Evolutionary conservation across 2,797 vertebrate species (phyloP).

Genomic region (Hippopotamyrus pictus): DNA sequence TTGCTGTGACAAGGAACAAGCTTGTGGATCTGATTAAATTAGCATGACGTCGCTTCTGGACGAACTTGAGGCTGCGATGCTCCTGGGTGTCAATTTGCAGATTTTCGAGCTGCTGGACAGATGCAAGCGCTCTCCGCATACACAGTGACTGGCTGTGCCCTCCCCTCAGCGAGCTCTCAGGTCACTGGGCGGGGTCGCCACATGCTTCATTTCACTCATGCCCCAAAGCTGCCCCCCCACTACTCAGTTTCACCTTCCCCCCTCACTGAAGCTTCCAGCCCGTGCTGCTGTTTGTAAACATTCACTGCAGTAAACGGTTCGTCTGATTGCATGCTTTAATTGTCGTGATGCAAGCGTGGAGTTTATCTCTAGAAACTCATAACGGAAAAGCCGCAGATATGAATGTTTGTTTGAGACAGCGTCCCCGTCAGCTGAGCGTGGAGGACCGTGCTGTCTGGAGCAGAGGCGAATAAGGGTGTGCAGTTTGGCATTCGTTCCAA

Average conservation of each 20-base stretch:
- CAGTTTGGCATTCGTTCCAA: not conserved
- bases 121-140: not conserved
- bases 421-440: not conserved
- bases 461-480: not conserved
- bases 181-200: not conserved
- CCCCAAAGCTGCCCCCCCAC: not conserved
- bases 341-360: not conserved
- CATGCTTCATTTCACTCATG: not conserved
- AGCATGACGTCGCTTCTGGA: not conserved
- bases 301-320: not conserved
- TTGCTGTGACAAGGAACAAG: not conserved
- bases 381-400: not conserved
- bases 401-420: not conserved
- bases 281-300: not conserved
- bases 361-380: not conserved
- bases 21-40: not conserved
- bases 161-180: not conserved
- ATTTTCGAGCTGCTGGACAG: not conserved
- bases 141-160: not conserved
- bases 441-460: not conserved
- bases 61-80: not conserved
- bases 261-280: not conserved
- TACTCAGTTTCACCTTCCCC: not conserved
- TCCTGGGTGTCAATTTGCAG: not conserved
- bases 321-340: not conserved